Conservation (phyloP, 2,113 vertebrate species). For the Otis tarda region DNA sequence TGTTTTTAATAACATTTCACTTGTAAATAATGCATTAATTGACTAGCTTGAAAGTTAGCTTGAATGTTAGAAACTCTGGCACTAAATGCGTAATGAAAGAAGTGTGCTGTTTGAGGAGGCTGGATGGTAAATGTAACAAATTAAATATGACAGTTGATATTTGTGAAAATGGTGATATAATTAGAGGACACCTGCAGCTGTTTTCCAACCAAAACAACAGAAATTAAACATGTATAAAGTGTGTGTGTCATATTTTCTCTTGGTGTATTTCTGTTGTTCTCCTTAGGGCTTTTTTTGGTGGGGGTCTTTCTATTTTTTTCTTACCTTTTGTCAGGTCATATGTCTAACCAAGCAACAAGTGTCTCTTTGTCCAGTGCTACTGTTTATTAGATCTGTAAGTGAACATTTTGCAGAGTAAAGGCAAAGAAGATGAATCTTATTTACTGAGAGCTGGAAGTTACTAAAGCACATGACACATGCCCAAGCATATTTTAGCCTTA, state of each 20-base stretch:
- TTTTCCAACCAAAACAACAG: conserved; percentile 84
- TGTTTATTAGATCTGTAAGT: conserved; percentile 28
- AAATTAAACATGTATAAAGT: conserved; percentile 84
- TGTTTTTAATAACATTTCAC: conserved; percentile 96
- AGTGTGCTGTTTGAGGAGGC: conserved; percentile 74
- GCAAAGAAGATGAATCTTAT: conserved; percentile 4
- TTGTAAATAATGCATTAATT: conserved; percentile 99
- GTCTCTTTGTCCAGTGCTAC: background rate
- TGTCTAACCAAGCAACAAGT: conserved; percentile 60
- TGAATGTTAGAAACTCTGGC: conserved; percentile 81
- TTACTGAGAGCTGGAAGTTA: conserved; percentile 13
- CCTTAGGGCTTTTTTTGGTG: conserved; percentile 13
- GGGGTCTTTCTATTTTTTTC: conserved; percentile 1
- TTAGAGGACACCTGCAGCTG: conserved; percentile 85
- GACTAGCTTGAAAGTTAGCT: conserved; percentile 90
- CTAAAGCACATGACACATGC: background rate
- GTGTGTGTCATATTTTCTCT: conserved; percentile 68
- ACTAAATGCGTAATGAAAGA: conserved; percentile 83
- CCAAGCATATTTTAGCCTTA: background rate
- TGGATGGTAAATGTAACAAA: conserved; percentile 79
- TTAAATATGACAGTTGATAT: conserved; percentile 87
- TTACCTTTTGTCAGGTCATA: conserved; percentile 40
- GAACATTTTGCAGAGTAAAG: conserved; percentile 1
- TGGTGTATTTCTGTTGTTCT: conserved; percentile 72
- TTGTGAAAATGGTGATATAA: conserved; percentile 84